Base-by-base conservation (phyloP, 2,797 vertebrate species). In the Rhinophrynus dorsalis region DNA sequence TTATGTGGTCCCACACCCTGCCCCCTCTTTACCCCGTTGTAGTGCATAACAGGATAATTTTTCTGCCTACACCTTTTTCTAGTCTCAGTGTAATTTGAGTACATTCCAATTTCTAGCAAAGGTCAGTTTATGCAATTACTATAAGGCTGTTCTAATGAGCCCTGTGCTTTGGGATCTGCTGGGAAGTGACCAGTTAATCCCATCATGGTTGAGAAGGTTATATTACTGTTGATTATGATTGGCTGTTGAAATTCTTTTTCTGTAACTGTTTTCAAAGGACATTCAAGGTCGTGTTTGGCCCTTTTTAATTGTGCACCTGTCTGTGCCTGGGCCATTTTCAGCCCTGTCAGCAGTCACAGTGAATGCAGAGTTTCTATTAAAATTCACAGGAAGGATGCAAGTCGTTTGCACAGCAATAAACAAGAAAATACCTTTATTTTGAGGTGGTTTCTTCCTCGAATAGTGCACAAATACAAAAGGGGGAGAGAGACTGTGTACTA, bases 21-120 rank as follows among this genome's bases (percentile, higher is more conserved):
- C 48, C 57, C 45, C 6, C n/a, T 52, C 56, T 12, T 24, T 62
- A 69, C 54, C 58, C 38, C 62, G 51, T 37, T 24, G 35, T 62
- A 69, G 38, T 54, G 29, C 55, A 27, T 23, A 69, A 58, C 35
- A 54, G 57, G 67, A 52, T 68, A 68, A 68, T 60, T 56, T 52
- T 68, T 51, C 42, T n/a, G 56, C 60, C 47, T 48, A 44, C 58
- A 62, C 44, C 55, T 45, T 20, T 40, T n/a, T 23, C 2, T 20
- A 13, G 33, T 54, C 38, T 30, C 37, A 29, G 24, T 44, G 67
- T 69, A 54, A 69, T 69, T 54, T 69, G 38, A 62, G 67, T 18
- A 11, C 50, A 20, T 69, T 62, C 67, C 35, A 27, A 4, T 33
- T 51, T 21, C 21, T 54, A 30, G 26, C 15, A 13, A 26, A 30